Conservation (phyloP, 1,140 invertebrate genomes). For the Ridgeia piscesae region DNA sequence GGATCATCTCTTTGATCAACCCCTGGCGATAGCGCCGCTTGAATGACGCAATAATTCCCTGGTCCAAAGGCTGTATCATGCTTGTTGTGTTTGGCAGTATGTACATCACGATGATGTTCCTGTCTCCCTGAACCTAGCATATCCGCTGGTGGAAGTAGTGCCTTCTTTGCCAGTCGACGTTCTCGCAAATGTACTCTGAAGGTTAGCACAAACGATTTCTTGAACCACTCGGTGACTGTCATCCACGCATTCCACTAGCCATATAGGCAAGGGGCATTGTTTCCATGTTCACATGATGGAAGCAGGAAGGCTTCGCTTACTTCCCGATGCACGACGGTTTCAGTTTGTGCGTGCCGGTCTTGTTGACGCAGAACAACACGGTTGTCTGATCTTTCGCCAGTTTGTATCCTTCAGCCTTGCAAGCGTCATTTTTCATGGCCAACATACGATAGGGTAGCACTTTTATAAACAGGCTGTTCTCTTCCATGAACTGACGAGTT, state of each 20-base stretch:
- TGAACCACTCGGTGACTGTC: slow-evolving; percentile 26
- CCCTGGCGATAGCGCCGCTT: no score
- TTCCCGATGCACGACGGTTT: slow-evolving; percentile 31
- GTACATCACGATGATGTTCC: neutral
- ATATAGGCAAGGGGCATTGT: slow-evolving; percentile 27
- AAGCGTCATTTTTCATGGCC: slow-evolving; percentile 21
- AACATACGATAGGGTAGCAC: slow-evolving; percentile 29
- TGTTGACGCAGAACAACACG: slow-evolving; percentile 25
- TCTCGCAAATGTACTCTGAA: slow-evolving; percentile 9
- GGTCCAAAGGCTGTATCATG: no score
- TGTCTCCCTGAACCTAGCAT: neutral
- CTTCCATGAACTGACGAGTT: slow-evolving; percentile 10
- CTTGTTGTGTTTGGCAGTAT: no score
- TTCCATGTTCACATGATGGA: slow-evolving; percentile 28
- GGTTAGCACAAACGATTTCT: slow-evolving; percentile 3
- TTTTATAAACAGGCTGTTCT: slow-evolving; percentile 31
- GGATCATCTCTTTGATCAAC: no score
- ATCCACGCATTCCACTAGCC: slow-evolving; percentile 34
- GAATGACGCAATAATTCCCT: no score
- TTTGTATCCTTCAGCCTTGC: no score
- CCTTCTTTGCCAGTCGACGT: no score
- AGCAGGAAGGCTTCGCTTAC: slow-evolving; percentile 28
- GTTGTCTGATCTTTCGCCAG: slow-evolving; percentile 25
- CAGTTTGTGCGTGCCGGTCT: slow-evolving; percentile 28
- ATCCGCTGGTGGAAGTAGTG: neutral